These are phyloP conservation scores for Oreochromis spilurus DNA, from an alignment of 2,113 vertebrate genomes.

Conservation along the genomic window DNA sequence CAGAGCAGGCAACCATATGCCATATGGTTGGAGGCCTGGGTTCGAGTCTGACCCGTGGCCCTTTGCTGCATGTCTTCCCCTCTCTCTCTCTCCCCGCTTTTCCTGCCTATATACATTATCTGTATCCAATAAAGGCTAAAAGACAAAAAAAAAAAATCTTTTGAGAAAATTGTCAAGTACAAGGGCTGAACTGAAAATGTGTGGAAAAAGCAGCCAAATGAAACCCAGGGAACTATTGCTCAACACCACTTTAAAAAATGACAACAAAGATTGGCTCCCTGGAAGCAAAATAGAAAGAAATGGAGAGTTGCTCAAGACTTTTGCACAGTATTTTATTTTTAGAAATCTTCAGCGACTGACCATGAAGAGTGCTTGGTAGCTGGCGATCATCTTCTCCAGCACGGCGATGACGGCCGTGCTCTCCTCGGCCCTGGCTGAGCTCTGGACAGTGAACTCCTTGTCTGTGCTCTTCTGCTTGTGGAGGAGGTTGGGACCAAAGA, in stretches of 20 bases:
- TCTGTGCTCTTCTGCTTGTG: conserved; percentile 93
- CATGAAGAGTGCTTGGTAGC: conserved; percentile 86
- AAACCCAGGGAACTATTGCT: not conserved
- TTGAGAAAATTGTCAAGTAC: not conserved
- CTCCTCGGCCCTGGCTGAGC: conserved; percentile 88
- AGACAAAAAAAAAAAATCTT: not conserved
- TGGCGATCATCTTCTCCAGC: conserved; percentile 89
- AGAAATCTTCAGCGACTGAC: conserved; percentile 63
- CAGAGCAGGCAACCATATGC: not conserved
- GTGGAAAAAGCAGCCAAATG: not conserved
- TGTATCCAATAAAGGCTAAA: not conserved
- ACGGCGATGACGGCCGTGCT: conserved; percentile 90
- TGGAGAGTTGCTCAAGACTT: not conserved
- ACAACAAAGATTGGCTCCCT: not conserved
- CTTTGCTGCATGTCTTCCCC: not conserved
- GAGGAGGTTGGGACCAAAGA: conserved; percentile 93
- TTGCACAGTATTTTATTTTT: not conserved
- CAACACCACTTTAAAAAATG: not conserved
- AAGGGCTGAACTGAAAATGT: not conserved
- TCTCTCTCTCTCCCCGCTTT: not conserved
- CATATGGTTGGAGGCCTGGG: not conserved
- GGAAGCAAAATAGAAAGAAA: not conserved
- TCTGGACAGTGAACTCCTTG: conserved; percentile 94
- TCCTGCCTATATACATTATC: not conserved
- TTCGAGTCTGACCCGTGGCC: not conserved